Base-by-base conservation (phyloP, 2,113 vertebrate genomes). In the Typhlomys cinereus region DNA sequence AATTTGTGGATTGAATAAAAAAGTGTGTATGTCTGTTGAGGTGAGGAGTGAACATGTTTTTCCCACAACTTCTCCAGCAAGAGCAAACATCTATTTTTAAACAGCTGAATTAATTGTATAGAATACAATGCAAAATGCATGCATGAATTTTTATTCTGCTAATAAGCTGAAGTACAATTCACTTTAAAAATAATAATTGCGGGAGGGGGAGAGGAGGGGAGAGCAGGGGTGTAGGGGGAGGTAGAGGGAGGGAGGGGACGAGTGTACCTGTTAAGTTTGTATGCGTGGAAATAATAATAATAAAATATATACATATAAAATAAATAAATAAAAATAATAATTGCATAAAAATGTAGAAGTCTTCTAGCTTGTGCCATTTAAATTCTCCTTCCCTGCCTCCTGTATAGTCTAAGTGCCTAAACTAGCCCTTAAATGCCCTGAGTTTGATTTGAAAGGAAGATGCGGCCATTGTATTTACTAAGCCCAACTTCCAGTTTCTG, bases 61-160 rank as follows among this genome's bases (percentile, higher is more conserved):
- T 27, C 20, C 12, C 21, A 85, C 39, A 83, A 69, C n/a, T 83
- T 92, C 14, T 15, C 39, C 75, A 94, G 48, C 41, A 88, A 39
- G 1, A 39, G 27, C 34, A 85, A 41, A 66, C 27, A 89, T 34
- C 41, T 80, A n/a, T 57, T 74, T 88, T 76, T 27, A 83, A 69
- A 57, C 20, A 71, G 13, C 52, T 70, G 41, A 39, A 62, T 89
- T 81, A 88, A 88, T 92, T 88, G 25, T 34, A 39, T n/a, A 75
- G 79, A 70, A 62, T 74, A 75, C 17, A 86, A 5, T 84, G 44
- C 7, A 70, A 34, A 75, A 0, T 44, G 36, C 36, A 46, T 48
- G 73, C 86, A 41, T 61, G 87, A 91, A 41, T 74, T 88, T 95
- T 81, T 90, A 71, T 94, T 93, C 87, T 52, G 61, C 41, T 86